Conservation (phyloP, 1,140 invertebrate species). For the Halotydeus destructor region DNA sequence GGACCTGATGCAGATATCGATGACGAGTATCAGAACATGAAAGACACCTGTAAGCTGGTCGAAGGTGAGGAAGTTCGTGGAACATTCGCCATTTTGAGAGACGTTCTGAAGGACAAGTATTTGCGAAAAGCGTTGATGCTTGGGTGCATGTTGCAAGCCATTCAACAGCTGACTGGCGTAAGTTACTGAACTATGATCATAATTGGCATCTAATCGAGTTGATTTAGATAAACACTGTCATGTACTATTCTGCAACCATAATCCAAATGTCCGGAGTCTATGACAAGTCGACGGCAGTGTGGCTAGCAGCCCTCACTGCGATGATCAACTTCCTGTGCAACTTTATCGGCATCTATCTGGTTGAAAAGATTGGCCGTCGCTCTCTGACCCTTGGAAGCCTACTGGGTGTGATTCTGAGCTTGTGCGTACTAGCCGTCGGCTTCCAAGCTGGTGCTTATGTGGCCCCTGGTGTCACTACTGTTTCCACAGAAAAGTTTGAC, state of each 20-base stretch:
- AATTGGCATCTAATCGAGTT: conserved; percentile 35
- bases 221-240: conserved; percentile 9
- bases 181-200: too few relatives aligned
- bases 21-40: conserved; percentile 23
- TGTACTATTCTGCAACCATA: conserved; percentile 42
- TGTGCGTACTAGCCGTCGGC: conserved; percentile 28
- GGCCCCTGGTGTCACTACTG: too few relatives aligned
- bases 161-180: conserved; percentile 39
- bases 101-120: conserved; percentile 28
- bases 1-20: conserved; percentile 20
- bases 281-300: conserved; percentile 33
- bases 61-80: too few relatives aligned
- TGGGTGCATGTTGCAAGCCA: conserved; percentile 34
- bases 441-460: conserved; percentile 27
- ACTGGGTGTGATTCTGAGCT: conserved; percentile 28
- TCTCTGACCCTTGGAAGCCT: conserved; percentile 31
- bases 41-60: conserved; percentile 15
- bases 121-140: conserved; percentile 33
- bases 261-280: conserved; percentile 38
- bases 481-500: too few relatives aligned
- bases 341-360: conserved; percentile 34
- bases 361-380: conserved; percentile 37
- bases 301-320: conserved; percentile 34
- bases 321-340: conserved; percentile 35
- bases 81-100: conserved; percentile 20